A percentile compares a stretch with the other conserved stretches of the same genome.
Conservation (phyloP, 2,797 vertebrate genomes). For the Synanceia verrucosa region DNA sequence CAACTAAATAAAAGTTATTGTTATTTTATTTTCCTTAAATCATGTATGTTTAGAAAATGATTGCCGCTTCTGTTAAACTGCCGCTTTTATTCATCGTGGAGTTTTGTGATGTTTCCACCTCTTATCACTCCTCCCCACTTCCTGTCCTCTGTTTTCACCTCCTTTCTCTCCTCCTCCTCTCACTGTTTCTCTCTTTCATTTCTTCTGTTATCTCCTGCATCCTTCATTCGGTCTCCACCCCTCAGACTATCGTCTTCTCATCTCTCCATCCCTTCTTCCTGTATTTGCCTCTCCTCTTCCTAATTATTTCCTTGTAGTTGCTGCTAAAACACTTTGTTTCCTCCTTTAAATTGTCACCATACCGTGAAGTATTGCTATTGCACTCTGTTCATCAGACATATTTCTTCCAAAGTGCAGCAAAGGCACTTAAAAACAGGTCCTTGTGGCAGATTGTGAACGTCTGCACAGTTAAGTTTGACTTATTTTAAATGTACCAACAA, state of each 20-base stretch:
- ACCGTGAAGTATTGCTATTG: background rate
- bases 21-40: constrained; percentile 2
- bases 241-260: constrained; percentile 15
- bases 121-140: background rate
- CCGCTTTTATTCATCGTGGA: background rate
- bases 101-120: background rate
- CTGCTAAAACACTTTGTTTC: background rate
- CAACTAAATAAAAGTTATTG: background rate
- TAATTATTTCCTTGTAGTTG: background rate
- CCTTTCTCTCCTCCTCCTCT: background rate
- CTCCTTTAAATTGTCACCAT: background rate
- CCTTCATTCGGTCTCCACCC: background rate
- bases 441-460: background rate
- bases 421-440: background rate
- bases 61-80: background rate
- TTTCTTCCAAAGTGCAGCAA: background rate
- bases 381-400: background rate
- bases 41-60: background rate
- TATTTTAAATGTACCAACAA: background rate
- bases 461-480: background rate
- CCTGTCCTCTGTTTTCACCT: background rate
- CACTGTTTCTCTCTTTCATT: background rate
- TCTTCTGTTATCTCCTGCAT: background rate
- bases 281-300: background rate
- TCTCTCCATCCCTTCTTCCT: background rate